A percentile compares a stretch with the other conserved stretches of the same genome.
Conservation (phyloP, 2,113 vertebrate genomes). For the Engraulis encrasicolus region DNA sequence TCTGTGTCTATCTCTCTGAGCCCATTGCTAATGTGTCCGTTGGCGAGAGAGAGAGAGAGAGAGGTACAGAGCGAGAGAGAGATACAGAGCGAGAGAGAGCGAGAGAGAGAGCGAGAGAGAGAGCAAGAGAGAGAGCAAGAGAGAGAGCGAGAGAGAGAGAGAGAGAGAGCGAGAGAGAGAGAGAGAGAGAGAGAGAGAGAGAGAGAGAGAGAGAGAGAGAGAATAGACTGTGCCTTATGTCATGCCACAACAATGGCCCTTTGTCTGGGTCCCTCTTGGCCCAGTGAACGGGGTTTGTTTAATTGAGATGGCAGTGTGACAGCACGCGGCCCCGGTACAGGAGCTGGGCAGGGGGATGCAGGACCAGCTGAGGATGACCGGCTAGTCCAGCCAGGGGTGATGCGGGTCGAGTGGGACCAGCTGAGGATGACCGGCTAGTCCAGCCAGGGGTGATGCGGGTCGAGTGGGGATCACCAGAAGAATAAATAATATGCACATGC, state of each 20-base stretch:
- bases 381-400: too few species aligned
- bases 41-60: constrained; percentile 64
- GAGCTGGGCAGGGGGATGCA: constrained; percentile 47
- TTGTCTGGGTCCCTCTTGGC: constrained; percentile 63
- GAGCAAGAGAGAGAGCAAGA: constrained; percentile 57
- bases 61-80: constrained; percentile 59
- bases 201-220: constrained; percentile 60
- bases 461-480: neutral
- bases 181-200: constrained; percentile 57
- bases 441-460: constrained; percentile 27
- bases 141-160: constrained; percentile 57
- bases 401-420: constrained; percentile 22
- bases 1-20: constrained; percentile 52
- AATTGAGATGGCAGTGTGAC: constrained; percentile 58
- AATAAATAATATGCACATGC: too few species aligned
- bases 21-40: constrained; percentile 60
- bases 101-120: constrained; percentile 55
- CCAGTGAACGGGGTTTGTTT: constrained; percentile 71
- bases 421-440: too few species aligned
- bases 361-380: too few species aligned
- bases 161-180: constrained; percentile 63
- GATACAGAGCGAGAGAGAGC: constrained; percentile 60
- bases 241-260: constrained; percentile 61
- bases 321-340: neutral
- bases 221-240: constrained; percentile 59